Conservation (phyloP, 2,113 vertebrate species). For the Periophthalmus modestus region DNA sequence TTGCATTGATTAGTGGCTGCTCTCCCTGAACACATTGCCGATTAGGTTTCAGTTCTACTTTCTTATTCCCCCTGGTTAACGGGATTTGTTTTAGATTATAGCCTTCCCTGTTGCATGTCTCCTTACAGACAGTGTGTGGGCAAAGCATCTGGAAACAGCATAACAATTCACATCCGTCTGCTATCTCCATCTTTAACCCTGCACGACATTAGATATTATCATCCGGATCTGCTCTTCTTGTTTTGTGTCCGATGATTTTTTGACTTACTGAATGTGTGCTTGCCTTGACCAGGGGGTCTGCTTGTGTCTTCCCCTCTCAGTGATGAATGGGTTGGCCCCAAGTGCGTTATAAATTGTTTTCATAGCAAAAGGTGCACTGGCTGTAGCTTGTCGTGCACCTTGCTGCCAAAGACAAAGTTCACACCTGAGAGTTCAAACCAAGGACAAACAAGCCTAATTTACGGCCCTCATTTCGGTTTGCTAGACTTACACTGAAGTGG, state of each 20-base stretch:
- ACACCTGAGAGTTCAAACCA: not conserved
- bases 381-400: not conserved
- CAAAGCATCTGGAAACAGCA: slow-evolving; percentile 67
- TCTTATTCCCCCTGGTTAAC: slow-evolving; percentile 1
- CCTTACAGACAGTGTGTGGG: slow-evolving; percentile 19
- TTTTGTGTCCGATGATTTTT: slow-evolving; percentile 69
- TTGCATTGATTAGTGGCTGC: not conserved
- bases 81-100: slow-evolving; percentile 24
- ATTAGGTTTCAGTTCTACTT: slow-evolving; percentile 13
- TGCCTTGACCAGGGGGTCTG: slow-evolving; percentile 61
- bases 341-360: slow-evolving; percentile 59
- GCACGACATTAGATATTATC: slow-evolving; percentile 57
- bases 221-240: slow-evolving; percentile 61
- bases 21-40: not conserved
- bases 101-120: slow-evolving; percentile 21
- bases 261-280: slow-evolving; percentile 65
- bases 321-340: slow-evolving; percentile 55
- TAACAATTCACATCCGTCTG: slow-evolving; percentile 56
- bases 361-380: slow-evolving; percentile 37
- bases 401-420: slow-evolving; percentile 8
- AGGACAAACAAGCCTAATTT: not conserved
- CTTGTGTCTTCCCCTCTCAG: slow-evolving; percentile 55
- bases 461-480: not conserved
- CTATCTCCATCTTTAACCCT: slow-evolving; percentile 56
- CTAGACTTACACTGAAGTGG: not conserved